Conservation (phyloP, 1,140 invertebrate genomes). For the Saxidomus purpurata region DNA sequence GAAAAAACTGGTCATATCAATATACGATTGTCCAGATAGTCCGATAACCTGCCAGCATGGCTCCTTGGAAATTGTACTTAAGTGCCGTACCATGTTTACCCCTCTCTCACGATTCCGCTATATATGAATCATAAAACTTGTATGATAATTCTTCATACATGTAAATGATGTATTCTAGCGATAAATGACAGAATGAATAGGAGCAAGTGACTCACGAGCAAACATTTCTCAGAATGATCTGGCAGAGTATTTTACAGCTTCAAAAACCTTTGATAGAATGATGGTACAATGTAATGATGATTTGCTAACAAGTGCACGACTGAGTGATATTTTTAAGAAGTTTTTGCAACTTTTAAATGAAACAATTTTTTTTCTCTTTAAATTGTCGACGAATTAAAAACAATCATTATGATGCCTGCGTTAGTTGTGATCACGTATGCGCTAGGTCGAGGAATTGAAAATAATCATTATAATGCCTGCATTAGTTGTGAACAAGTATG, state of each 20-base stretch:
- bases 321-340: too few relatives aligned
- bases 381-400: too few relatives aligned
- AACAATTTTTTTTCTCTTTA: too few relatives aligned
- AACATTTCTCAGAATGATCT: constrained; percentile 1
- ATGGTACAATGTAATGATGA: too few relatives aligned
- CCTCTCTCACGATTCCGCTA: background rate
- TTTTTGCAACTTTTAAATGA: too few relatives aligned
- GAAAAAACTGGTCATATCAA: background rate
- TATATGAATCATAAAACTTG: constrained; percentile 13
- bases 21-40: background rate
- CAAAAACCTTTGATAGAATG: background rate
- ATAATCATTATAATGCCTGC: too few relatives aligned
- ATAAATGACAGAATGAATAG: background rate
- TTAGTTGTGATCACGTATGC: too few relatives aligned
- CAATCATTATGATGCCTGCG: too few relatives aligned
- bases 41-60: background rate
- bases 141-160: constrained; percentile 1
- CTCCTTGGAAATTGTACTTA: background rate
- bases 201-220: constrained; percentile 1
- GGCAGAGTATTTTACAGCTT: background rate
- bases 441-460: too few relatives aligned
- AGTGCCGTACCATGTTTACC: background rate
- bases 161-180: constrained; percentile 21
- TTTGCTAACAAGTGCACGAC: too few relatives aligned
- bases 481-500: too few relatives aligned